Evolutionary conservation across 2,888 invertebrate genomes (phyloP), one percentile per base, ranked within the genome.

Genomic region (Allygus modestus): DNA sequence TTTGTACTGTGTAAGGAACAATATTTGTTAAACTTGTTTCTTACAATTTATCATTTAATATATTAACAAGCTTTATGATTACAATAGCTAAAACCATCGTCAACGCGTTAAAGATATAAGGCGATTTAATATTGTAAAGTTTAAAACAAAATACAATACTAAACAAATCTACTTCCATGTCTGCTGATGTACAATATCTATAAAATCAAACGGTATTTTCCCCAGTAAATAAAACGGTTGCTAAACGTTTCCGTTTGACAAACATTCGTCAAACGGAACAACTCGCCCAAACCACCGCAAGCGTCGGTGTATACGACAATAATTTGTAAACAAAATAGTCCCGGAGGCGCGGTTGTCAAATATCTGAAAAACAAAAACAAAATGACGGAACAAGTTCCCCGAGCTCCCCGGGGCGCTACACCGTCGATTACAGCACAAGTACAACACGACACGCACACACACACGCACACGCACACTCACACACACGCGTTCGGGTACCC

Each of bases 301-400:
- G 31, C 65, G 28, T 1, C 17, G 12, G 26, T 65, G 65, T 65
- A 20, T 65, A 58, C 65, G 28, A 65, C 65, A 65, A 65, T 65
- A 65, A 65, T 28, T 65, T 65, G 65, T 26, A 28, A 65, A 65
- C 65, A 65, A 31, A 65, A 65, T 17, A 12, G 28, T 28, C 65
- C 65, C 28, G 28, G 65, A 7, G 65, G 65, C 26, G 65, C 28
- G 65, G 28, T 65, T 31, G 65, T 65, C 65, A 65, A 65, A 65
- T 65, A 65, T 65, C 28, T 58, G 58, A 65, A 26, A 65, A 28
- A 65, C 65, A 65, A 65, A 65, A 65, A 65, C 58, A 15, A 65
- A 65, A 65, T 65, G 28, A 65, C 65, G 28, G 31, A 15, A 65
- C 65, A 65, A 28, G 28, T 28, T 15, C 15, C 65, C 65, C 17